phyloP scores from a whole-genome alignment of 2,797 vertebrate species.

The Odontamblyopus lacepedii region DNA sequence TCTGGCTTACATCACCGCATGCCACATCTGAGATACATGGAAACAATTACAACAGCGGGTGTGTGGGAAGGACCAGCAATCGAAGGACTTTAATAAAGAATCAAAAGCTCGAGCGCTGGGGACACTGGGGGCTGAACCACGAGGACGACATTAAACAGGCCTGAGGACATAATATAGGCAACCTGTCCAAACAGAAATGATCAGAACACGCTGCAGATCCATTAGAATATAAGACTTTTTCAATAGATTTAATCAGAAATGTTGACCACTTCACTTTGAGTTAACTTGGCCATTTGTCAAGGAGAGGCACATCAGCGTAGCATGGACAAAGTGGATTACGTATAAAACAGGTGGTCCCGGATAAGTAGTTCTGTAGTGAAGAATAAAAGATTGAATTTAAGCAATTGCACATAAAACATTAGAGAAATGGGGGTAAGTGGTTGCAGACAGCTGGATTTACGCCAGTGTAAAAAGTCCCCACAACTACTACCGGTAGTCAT shows the following conservation, averaged over 20 bases:
- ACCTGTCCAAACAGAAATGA: not conserved
- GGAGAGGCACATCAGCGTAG: not conserved
- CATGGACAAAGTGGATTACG: not conserved
- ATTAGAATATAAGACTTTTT: not conserved
- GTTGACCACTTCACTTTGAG: not conserved
- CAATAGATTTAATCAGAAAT: constrained; percentile 8
- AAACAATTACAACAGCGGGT: constrained; percentile 73
- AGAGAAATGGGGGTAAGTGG: not conserved
- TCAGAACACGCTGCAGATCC: not conserved
- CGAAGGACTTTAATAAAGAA: constrained; percentile 33
- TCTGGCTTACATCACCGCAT: constrained; percentile 5
- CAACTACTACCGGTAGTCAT: no score
- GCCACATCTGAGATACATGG: constrained; percentile 72
- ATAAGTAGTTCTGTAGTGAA: not conserved
- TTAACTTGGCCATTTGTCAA: not conserved
- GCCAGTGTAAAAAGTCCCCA: no score
- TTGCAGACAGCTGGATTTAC: not conserved
- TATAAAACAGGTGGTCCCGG: not conserved
- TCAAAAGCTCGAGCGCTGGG: constrained; percentile 43
- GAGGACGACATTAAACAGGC: not conserved
- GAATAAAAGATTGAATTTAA: not conserved
- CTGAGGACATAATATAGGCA: not conserved
- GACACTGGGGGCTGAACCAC: constrained; percentile 38
- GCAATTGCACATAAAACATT: not conserved
- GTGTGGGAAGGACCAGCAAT: constrained; percentile 39